A percentile compares a stretch with the other conserved stretches of the same genome.
Evolutionary conservation across 1,140 invertebrate genomes (phyloP).

Genomic region (Zaprionus vittiger): DNA sequence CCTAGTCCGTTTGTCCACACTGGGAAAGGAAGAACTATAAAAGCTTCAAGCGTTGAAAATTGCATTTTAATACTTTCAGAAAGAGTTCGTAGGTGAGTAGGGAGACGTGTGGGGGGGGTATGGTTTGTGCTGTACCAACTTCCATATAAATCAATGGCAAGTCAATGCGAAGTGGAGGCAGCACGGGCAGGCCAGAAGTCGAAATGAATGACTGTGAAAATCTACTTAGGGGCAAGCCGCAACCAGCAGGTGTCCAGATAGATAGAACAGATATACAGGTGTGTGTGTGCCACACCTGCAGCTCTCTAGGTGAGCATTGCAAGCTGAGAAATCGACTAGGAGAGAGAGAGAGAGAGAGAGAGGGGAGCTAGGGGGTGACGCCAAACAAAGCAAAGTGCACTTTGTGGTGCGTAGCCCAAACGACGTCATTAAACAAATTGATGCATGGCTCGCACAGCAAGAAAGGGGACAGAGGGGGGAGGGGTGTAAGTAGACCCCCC

Average conservation of each 20-base stretch:
- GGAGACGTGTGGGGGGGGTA: neutral
- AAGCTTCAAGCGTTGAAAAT: conserved; percentile 61
- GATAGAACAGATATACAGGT: conserved; percentile 23
- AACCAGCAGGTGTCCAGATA: conserved; percentile 43
- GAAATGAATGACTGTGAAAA: conserved; percentile 65
- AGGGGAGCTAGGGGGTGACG: neutral
- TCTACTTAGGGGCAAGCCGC: conserved; percentile 50
- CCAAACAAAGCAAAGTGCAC: conserved; percentile 37
- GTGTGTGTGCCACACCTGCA: neutral
- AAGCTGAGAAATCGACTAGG: conserved; percentile 17
- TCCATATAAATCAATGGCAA: conserved; percentile 70
- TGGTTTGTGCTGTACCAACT: neutral
- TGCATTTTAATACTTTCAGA: conserved; percentile 67
- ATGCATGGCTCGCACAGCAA: conserved; percentile 26
- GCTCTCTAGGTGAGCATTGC: neutral
- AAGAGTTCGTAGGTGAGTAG: conserved; percentile 6
- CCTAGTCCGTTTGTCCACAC: neutral
- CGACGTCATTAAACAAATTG: conserved; percentile 51
- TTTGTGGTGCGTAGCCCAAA: conserved; percentile 38
- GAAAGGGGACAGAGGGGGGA: neutral
- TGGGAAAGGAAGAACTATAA: conserved; percentile 42
- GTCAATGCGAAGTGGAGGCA: conserved; percentile 47
- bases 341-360: neutral
- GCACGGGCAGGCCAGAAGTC: conserved; percentile 41
- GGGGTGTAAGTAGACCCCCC: neutral